Evolutionary conservation across 1,140 invertebrate species (phyloP), one percentile per base, ranked within the genome.

Genomic region (Mizuhopecten yessoensis): DNA sequence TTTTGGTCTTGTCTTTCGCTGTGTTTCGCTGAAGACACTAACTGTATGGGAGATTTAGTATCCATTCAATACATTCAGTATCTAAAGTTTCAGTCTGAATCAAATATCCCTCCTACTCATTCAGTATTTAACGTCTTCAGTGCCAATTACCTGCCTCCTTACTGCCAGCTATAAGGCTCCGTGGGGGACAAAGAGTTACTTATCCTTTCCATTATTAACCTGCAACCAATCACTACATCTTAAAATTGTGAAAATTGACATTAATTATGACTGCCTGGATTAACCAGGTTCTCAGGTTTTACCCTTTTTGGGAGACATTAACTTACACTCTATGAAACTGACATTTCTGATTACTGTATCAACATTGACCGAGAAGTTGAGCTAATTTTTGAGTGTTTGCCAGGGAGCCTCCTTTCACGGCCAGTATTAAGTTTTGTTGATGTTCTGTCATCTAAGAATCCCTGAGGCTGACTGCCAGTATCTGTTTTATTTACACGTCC

Each of bases 321-420:
- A 13, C 45, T 23, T 49, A 23, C 45, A 75, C 57, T 7, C n/a
- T 75, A 29, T 75, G 11, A 20, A 49, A 49, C 5, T 49, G 57
- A 75, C 57, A 75, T 75, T 0, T 75, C 23, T 75, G 29, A 75
- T 75, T 2, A 29, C n/a, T 29, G 5, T 75, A 75, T 1, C 57
- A 23, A 29, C 57, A 75, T 5, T 9, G n/a, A 29, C 57, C 0
- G 36, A 7, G 36, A 13, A 75, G 57, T 75, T 75, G 57, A 29
- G 9, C 57, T 17, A 75, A 29, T 75, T 75, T 75, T 75, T 75
- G 57, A 75, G 57, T 75, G 57, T 75, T 75, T 75, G 57, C 57
- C 57, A 75, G 57, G n/a, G 57, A 75, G 57, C 57, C n/a, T 75
- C 57, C 57, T 75, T 75, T 75, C 57, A 75, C 29, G 5, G 57